A percentile compares a stretch with the other conserved stretches of the same genome.
These are phyloP conservation scores for Nowickia ferox DNA, from an alignment of 2,888 invertebrate genomes.

Conservation along the genomic window DNA sequence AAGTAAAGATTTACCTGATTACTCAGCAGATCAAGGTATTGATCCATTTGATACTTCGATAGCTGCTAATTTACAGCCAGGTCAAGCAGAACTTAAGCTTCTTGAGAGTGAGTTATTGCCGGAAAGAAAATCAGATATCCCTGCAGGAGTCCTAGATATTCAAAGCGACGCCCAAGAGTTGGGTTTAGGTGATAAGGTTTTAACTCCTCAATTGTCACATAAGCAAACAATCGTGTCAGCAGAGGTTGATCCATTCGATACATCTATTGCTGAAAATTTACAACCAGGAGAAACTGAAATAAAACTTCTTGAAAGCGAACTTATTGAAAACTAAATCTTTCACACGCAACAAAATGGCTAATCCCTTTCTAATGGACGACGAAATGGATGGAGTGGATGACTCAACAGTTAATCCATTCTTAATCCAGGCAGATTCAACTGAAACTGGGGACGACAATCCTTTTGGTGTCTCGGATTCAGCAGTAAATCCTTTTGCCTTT, in stretches of 20 bases:
- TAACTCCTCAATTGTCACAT: slow-evolving; percentile 86
- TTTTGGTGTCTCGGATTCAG: slow-evolving; percentile 81
- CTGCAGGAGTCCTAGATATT: slow-evolving; percentile 81
- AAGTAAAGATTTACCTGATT: slow-evolving; percentile 81
- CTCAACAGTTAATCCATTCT: slow-evolving; percentile 87
- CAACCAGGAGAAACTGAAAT: slow-evolving; percentile 91
- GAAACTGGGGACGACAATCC: slow-evolving; percentile 90
- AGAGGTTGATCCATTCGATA: slow-evolving; percentile 92
- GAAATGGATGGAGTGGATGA: slow-evolving; percentile 85
- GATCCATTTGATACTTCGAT: slow-evolving; percentile 95
- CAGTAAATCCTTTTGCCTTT: slow-evolving; percentile 88
- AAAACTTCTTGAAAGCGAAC: slow-evolving; percentile 89
- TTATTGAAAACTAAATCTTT: slow-evolving; percentile 84
- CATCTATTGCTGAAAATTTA: slow-evolving; percentile 91
- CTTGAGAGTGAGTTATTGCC: slow-evolving; percentile 90
- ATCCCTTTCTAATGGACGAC: slow-evolving; percentile 91
- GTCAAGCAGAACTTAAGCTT: slow-evolving; percentile 90
- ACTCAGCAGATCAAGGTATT: slow-evolving; percentile 84
- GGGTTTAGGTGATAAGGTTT: slow-evolving; percentile 87
- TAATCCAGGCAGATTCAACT: slow-evolving; percentile 83
- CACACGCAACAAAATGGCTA: slow-evolving; percentile 86
- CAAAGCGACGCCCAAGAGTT: slow-evolving; percentile 83
- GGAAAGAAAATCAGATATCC: slow-evolving; percentile 76
- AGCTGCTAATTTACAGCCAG: slow-evolving; percentile 89
- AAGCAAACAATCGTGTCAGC: slow-evolving; percentile 81